Evolutionary conservation across 2,888 invertebrate genomes (phyloP).

Genomic region (Eudasyphora cyanicolor): DNA sequence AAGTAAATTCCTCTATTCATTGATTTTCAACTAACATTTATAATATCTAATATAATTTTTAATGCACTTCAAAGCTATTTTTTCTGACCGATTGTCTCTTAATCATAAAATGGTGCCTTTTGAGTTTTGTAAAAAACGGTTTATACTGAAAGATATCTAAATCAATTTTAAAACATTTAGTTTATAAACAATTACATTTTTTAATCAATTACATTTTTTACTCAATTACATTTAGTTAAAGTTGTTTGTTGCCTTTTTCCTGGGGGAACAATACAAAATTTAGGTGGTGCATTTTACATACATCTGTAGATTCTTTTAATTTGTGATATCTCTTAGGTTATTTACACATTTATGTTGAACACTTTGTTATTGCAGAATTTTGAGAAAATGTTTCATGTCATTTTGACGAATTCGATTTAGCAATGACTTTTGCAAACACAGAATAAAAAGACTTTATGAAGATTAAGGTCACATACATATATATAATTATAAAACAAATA

Average conservation of each 20-base stretch:
- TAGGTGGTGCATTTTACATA: slow-evolving; percentile 32
- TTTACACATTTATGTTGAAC: slow-evolving; percentile 5
- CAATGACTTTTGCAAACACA: not conserved
- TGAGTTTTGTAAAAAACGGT: not conserved
- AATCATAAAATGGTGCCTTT: too few species aligned
- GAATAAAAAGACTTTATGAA: not conserved
- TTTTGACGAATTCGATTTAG: not conserved
- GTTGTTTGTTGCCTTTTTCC: not conserved
- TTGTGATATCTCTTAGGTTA: slow-evolving; percentile 1
- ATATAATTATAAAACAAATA: not conserved
- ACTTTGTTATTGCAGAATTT: not conserved
- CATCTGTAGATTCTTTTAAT: not conserved
- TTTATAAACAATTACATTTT: not conserved
- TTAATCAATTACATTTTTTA: too few species aligned
- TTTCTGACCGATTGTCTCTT: too few species aligned
- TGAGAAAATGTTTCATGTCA: not conserved
- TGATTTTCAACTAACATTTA: not conserved
- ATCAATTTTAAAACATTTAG: not conserved
- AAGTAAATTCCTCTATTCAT: too few species aligned
- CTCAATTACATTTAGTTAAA: not conserved
- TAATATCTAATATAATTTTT: too few species aligned
- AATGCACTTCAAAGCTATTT: too few species aligned
- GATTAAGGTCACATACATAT: too few species aligned
- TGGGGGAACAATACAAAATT: slow-evolving; percentile 24
- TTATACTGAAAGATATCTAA: not conserved